Evolutionary conservation across 2,113 vertebrate genomes (phyloP).

Genomic region (Panurus biarmicus): DNA sequence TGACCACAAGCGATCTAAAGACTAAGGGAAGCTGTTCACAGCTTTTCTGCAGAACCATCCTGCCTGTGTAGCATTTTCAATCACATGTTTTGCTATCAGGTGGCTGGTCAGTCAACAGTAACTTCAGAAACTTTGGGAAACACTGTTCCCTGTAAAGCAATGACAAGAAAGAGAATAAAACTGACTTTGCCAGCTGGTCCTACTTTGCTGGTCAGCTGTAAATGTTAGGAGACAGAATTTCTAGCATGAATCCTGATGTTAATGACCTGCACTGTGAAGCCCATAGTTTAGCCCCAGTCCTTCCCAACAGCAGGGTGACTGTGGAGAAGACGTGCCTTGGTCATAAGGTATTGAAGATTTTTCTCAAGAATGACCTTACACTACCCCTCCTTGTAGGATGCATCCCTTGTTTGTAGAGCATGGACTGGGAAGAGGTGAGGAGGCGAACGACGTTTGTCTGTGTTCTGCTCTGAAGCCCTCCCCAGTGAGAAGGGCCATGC

Average conservation of each 20-base stretch:
- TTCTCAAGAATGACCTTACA: not conserved
- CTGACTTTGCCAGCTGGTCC: not conserved
- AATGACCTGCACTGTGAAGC: not conserved
- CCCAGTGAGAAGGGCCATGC: not conserved
- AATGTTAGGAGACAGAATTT: not conserved
- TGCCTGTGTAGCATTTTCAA: not conserved
- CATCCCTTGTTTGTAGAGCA: not conserved
- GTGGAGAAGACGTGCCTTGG: not conserved
- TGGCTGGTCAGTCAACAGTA: not conserved
- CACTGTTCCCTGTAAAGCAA: not conserved
- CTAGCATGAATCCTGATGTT: fast-evolving
- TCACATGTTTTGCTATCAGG: not conserved
- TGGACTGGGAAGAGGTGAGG: not conserved
- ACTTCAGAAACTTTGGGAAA: not conserved
- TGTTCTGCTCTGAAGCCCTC: not conserved
- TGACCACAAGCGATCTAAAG: not conserved
- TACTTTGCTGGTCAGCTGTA: not conserved
- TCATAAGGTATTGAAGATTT: not conserved
- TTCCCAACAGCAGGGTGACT: not conserved
- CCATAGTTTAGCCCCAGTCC: not conserved
- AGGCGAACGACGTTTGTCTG: not conserved
- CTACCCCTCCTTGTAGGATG: not conserved
- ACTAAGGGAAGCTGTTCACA: not conserved
- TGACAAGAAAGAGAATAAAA: not conserved
- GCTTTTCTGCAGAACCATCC: not conserved